phyloP scores from a whole-genome alignment of 1,140 invertebrate species.

The Zaprionus africanus region DNA sequence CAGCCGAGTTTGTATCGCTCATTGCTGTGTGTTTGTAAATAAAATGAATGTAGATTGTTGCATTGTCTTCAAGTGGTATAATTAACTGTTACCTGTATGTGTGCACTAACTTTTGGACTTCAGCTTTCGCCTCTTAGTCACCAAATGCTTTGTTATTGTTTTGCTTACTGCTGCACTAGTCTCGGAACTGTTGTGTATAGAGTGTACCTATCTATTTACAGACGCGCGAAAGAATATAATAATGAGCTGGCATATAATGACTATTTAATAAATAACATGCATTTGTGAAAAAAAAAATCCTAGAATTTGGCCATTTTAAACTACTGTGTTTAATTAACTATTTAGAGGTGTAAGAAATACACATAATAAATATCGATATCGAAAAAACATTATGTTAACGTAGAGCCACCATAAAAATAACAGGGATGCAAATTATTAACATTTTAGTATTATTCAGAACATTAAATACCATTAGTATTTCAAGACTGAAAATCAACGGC shows the following conservation, averaged over 20 bases:
- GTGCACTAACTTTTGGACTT: slow-evolving; percentile 23
- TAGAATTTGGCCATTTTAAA: slow-evolving; percentile 20
- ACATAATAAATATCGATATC: background rate
- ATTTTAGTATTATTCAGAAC: background rate
- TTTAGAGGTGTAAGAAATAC: background rate
- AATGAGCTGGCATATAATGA: background rate
- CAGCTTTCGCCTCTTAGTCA: slow-evolving; percentile 48
- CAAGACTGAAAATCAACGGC: background rate
- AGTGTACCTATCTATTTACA: background rate
- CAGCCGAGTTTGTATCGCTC: slow-evolving; percentile 23
- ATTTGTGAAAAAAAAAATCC: background rate
- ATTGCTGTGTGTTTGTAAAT: slow-evolving; percentile 7
- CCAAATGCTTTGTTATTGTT: slow-evolving; percentile 42
- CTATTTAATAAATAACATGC: background rate
- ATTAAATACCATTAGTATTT: slow-evolving; percentile 2
- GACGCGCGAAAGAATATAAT: background rate
- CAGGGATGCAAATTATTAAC: background rate
- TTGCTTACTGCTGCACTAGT: slow-evolving; percentile 9
- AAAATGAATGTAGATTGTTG: background rate
- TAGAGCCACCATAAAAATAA: background rate
- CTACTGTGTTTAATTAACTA: background rate
- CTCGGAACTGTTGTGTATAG: background rate
- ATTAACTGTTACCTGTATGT: slow-evolving; percentile 5
- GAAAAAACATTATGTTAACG: background rate
- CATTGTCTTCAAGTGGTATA: background rate